phyloP scores from a whole-genome alignment of 2,888 invertebrate species.

The Carabus problematicus region DNA sequence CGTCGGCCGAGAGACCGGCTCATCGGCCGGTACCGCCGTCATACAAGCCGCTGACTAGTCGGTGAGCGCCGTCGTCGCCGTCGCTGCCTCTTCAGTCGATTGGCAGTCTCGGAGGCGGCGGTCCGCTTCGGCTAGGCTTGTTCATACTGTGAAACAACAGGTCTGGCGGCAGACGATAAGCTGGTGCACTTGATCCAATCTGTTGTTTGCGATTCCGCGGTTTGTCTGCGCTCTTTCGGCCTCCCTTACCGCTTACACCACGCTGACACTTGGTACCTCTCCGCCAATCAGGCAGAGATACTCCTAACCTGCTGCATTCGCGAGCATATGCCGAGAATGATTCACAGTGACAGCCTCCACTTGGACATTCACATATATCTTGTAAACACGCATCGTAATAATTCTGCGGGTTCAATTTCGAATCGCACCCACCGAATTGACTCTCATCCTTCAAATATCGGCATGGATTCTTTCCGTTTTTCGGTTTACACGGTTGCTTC shows the following conservation, averaged over 20 bases:
- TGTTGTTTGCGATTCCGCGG: not conserved
- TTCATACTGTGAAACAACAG: not conserved
- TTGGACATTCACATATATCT: conserved; percentile 89
- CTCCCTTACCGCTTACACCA: conserved; percentile 4
- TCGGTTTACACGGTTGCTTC: conserved; percentile 61
- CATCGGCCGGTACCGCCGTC: conserved; percentile 21
- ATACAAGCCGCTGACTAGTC: conserved; percentile 34
- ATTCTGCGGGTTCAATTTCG: conserved; percentile 78
- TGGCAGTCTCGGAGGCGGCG: conserved; percentile 20
- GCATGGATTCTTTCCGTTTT: conserved; percentile 54
- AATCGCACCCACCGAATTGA: conserved; percentile 79
- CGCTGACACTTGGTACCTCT: conserved; percentile 68
- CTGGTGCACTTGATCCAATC: not conserved
- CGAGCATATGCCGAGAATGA: conserved; percentile 88
- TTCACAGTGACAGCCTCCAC: conserved; percentile 85
- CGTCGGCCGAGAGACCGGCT: conserved; percentile 16
- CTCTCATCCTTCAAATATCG: conserved; percentile 56
- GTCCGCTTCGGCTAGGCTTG: conserved; percentile 11
- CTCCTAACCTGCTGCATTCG: conserved; percentile 82
- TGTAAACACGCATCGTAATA: conserved; percentile 86
- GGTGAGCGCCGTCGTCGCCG: conserved; percentile 10
- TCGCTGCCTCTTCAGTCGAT: conserved; percentile 23
- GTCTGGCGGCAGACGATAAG: conserved; percentile 4
- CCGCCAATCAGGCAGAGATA: conserved; percentile 75
- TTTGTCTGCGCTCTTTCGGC: not conserved